Base-by-base conservation (phyloP, 2,797 vertebrate genomes). In the Monodelphis domestica region DNA sequence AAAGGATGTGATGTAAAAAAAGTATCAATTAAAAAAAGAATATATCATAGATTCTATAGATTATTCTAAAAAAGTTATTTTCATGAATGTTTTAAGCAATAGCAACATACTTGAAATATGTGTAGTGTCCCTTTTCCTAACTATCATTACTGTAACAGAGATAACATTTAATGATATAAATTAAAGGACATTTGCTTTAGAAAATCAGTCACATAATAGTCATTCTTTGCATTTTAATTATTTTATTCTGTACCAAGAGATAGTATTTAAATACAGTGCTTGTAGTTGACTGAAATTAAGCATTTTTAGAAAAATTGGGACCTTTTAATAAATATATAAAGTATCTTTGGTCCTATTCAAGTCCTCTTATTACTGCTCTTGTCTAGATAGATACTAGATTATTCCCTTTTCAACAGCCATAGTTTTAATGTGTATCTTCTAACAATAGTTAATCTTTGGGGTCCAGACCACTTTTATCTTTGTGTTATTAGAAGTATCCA, bases 391-490 rank as follows among this genome's bases (percentile, higher is more conserved):
- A 9, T 55, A 95, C 55, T 96, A 95, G 91, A 96, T 97, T 96
- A 96, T 96, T 95, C 78, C 54, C 90, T 92, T 92, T 90, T 84
- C 96, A 96, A 96, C 89, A 96, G 90, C 70, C 95, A 54, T 15
- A 12, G 87, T 96, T 95, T 97, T 97, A 95, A 96, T 95, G 89
- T 93, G 90, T 53, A 89, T 92, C 78, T 95, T 95, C 93, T 38
- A 56, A 96, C 94, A 93, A 95, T 95, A 95, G 95, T 93, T 94
- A 91, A 96, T 93, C 87, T 95, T 97, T 97, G 96, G 84, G 91
- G 92, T 96, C 50, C 94, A 96, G 95, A 96, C 94, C 88, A 94
- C 92, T 96, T 97, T 96, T 97, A 95, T 97, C 95, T 97, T 95
- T 92, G 29, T 94, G 92, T 96, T 97, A 96, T 96, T 96, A 96